phyloP scores from a whole-genome alignment of 2,888 invertebrate species.

The Steinernema hermaphroditum region DNA sequence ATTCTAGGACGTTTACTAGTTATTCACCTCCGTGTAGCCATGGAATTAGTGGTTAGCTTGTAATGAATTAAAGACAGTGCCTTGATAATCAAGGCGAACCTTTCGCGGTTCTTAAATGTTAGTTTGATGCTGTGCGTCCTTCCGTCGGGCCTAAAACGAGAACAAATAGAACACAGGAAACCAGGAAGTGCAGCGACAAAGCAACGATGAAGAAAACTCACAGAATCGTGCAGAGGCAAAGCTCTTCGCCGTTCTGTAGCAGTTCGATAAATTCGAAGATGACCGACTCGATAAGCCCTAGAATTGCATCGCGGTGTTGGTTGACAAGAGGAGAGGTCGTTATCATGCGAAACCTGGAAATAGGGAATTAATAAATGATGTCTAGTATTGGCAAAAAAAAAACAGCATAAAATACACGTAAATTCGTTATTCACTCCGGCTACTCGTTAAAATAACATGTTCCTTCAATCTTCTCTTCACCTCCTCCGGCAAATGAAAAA shows the following conservation, averaged over 20 bases:
- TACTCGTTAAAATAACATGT: no score
- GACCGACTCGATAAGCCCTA: neutral
- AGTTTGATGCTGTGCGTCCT: constrained; percentile 1
- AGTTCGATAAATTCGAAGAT: constrained; percentile 6
- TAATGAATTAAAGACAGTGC: constrained; percentile 32
- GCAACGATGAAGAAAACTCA: no score
- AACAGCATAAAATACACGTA: no score
- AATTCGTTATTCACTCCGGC: no score
- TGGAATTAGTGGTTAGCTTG: constrained; percentile 23
- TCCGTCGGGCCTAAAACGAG: neutral
- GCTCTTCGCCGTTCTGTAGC: neutral
- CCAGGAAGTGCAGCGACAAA: no score
- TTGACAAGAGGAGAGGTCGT: neutral
- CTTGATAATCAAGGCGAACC: neutral
- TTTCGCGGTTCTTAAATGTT: neutral
- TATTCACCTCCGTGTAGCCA: constrained; percentile 33
- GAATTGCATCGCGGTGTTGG: neutral
- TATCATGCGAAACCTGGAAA: no score
- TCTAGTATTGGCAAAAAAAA: no score
- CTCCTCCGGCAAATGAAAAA: no score
- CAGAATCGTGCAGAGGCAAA: neutral
- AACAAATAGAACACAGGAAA: neutral
- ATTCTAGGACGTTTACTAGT: neutral
- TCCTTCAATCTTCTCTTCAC: no score
- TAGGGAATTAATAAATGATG: no score